These are phyloP conservation scores for Lethenteron camtschaticum DNA, from an alignment of 2,113 vertebrate species.

Conservation along the genomic window DNA sequence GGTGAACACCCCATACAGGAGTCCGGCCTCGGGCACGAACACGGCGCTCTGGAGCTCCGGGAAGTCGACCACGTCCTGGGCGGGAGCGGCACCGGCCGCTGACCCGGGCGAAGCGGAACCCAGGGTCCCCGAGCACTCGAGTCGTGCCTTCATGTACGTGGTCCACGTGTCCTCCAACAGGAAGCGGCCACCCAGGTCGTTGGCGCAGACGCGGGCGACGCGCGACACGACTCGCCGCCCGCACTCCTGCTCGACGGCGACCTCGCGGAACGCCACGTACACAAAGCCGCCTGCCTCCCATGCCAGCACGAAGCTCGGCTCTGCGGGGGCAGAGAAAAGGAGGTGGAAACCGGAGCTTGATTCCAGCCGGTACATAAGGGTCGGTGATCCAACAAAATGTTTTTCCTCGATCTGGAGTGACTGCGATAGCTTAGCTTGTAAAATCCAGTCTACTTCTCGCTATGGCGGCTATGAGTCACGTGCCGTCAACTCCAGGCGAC, in stretches of 20 bases:
- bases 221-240: constrained; percentile 51
- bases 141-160: constrained; percentile 57
- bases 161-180: constrained; percentile 69
- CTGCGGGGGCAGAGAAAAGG: constrained; percentile 17
- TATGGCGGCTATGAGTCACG: too few relatives aligned
- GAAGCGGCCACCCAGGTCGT: constrained; percentile 54
- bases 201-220: constrained; percentile 60
- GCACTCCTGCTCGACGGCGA: constrained; percentile 52
- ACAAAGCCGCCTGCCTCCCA: constrained; percentile 56
- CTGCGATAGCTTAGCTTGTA: too few relatives aligned
- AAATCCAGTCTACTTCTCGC: too few relatives aligned
- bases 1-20: constrained; percentile 62
- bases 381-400: too few relatives aligned
- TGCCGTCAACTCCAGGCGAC: too few relatives aligned
- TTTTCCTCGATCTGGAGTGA: too few relatives aligned
- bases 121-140: constrained; percentile 43
- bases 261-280: constrained; percentile 61
- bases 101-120: too few relatives aligned
- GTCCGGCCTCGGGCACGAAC: constrained; percentile 54
- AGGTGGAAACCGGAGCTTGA: too few relatives aligned
- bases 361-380: too few relatives aligned
- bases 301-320: constrained; percentile 65
- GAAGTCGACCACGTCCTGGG: constrained; percentile 63
- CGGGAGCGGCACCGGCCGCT: constrained; percentile 16
- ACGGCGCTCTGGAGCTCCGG: constrained; percentile 66